Evolutionary conservation across 2,113 vertebrate genomes (phyloP), one percentile per base, ranked within the genome.

Genomic region (Phylloscopus trochiloides): DNA sequence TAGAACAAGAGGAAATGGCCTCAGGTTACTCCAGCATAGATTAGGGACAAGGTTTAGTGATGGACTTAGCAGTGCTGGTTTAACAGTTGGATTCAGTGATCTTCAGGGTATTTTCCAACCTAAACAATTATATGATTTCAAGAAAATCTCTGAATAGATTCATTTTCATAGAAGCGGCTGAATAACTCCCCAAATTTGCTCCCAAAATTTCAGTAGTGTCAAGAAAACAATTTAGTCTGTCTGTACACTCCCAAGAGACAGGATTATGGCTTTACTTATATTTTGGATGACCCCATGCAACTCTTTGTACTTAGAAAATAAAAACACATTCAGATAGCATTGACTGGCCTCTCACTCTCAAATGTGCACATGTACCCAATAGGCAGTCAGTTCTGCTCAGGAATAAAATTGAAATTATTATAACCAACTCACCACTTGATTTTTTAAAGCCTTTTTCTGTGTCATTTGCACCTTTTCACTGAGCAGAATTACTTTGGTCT

Each of bases 361-460:
- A 74, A 80, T 50, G 51, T 67, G 43, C 36, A 55, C 42, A 61
- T 31, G 55, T 52, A 81, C 48, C 59, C 55, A 93, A 38, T 7
- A 92, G 55, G 55, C 75, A 84, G 55, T 19, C 63, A 76, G 59
- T 59, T 83, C 62, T 87, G 71, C 70, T 87, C 32, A 82, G 73
- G 66, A 95, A 92, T 26, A 72, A 54, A 90, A 92, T 50, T 58
- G 31, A 92, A 95, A 90, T 93, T 78, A 77, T 70, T 90, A 84
- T 87, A 91, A 90, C 47, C 21, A 89, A 91, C 52, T 85, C 72
- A 72, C 40, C 45, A 42, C 67, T 72, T 78, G 31, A 57, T 61
- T 80, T 87, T 92, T 89, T 75, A 62, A 50, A 75, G 70, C 76
- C 29, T 84, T 92, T 86, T 92, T 86, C 90, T 86, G 36, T 80